Evolutionary conservation across 1,140 invertebrate species (phyloP).

Genomic region (Dryas iulia): DNA sequence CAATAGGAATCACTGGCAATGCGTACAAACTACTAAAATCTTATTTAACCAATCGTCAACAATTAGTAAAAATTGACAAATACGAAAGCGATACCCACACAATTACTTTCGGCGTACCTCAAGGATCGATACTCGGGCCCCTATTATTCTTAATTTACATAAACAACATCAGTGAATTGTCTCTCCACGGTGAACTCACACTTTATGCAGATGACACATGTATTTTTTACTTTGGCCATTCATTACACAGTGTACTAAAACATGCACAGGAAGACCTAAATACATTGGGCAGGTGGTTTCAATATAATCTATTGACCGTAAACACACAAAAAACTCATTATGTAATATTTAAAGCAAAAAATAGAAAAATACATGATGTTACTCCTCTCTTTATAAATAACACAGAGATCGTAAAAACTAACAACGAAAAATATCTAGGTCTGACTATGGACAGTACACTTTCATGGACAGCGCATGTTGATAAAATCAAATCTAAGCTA

Average conservation of each 20-base stretch:
- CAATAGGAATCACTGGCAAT: neutral
- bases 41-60: neutral
- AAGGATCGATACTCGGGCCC: neutral
- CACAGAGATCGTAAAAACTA: neutral
- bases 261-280: too few species aligned
- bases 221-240: conserved; percentile 7
- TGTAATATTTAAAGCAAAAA: conserved; percentile 30
- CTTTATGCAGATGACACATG: too few species aligned
- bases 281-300: too few species aligned
- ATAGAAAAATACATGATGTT: conserved; percentile 21
- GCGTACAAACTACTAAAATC: neutral
- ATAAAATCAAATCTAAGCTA: neutral
- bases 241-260: conserved; percentile 8
- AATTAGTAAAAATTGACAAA: too few species aligned
- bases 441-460: neutral
- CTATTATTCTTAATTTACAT: conserved; percentile 12
- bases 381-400: neutral
- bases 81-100: too few species aligned
- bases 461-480: neutral
- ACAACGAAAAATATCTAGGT: neutral
- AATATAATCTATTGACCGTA: conserved; percentile 30
- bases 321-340: conserved; percentile 31
- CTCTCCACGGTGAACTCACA: neutral
- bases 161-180: conserved; percentile 7
- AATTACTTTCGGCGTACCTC: too few species aligned